Evolutionary conservation across 1,140 invertebrate genomes (phyloP).

Genomic region (Drosophila paulistorum): DNA sequence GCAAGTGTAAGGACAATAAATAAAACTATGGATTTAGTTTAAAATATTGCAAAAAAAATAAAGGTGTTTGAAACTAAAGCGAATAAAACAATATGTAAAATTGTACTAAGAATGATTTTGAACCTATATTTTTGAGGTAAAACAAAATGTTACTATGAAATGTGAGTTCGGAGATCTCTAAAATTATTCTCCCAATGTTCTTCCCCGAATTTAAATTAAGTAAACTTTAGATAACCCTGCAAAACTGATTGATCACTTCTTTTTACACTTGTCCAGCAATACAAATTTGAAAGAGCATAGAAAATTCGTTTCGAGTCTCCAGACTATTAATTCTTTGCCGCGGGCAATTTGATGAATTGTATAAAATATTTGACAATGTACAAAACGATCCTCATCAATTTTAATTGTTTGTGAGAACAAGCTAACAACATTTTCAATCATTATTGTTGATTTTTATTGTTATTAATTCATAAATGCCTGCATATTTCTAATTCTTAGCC

Average conservation of each 20-base stretch:
- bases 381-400: conserved; percentile 53
- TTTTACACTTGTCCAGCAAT: neutral
- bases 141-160: neutral
- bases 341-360: conserved; percentile 51
- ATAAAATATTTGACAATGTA: conserved; percentile 21
- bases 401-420: conserved; percentile 54
- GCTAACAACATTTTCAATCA: conserved; percentile 53
- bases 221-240: too few relatives aligned
- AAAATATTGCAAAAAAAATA: neutral
- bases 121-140: neutral
- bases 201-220: too few relatives aligned
- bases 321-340: conserved; percentile 9
- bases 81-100: neutral
- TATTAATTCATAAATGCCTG: conserved; percentile 35
- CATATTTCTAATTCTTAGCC: conserved; percentile 40
- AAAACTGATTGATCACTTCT: neutral
- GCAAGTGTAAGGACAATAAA: neutral
- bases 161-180: too few relatives aligned
- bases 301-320: neutral
- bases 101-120: neutral
- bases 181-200: too few relatives aligned
- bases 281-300: neutral
- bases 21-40: neutral
- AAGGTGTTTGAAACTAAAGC: neutral
- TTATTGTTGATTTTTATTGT: conserved; percentile 48